Evolutionary conservation across 1,140 invertebrate species (phyloP), one percentile per base, ranked within the genome.

Genomic region (Drosophila mojavensis): DNA sequence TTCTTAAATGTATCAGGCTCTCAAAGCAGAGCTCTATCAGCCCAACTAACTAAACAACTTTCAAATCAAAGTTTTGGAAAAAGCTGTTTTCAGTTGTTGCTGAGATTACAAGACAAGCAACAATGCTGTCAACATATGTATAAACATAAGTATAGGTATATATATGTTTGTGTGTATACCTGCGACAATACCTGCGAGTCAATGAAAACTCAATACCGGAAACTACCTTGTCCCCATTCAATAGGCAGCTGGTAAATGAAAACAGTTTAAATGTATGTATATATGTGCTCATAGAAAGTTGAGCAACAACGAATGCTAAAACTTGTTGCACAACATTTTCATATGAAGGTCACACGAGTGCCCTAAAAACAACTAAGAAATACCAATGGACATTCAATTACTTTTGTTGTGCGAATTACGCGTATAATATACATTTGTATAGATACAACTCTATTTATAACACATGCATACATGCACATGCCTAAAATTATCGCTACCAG

Each of bases 191-290:
- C 20, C 20, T 24, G n/a, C 50, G 48, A 54, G 41, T 66, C 71
- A 55, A 71, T 58, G 75, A 78, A 81, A 81, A 78, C 50, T 30
- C 54, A 58, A 54, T 75, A 56, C 67, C 86, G 86, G 86, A 90
- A 90, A 90, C 79, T 79, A 85, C 81, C 86, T 90, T 90, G 86
- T 72, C 75, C 85, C 73, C 77, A 86, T 83, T 83, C 72, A 65
- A 60, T 54, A 63, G 47, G 4, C 50, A 59, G 17, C 9, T 68
- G 53, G 3, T 53, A 63, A 71, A 62, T 70, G 58, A 69, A 78
- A 64, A 63, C 39, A 39, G 36, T 39, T 50, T 9, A 2, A 33
- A 24, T 39, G 13, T 9, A 13, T 17, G 15, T 47, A 9, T 47
- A 15, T 47, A 13, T 43, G 17, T 41, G 54, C 41, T 11, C 47